Evolutionary conservation across 2,113 vertebrate genomes (phyloP).

Genomic region (Gallinago media): DNA sequence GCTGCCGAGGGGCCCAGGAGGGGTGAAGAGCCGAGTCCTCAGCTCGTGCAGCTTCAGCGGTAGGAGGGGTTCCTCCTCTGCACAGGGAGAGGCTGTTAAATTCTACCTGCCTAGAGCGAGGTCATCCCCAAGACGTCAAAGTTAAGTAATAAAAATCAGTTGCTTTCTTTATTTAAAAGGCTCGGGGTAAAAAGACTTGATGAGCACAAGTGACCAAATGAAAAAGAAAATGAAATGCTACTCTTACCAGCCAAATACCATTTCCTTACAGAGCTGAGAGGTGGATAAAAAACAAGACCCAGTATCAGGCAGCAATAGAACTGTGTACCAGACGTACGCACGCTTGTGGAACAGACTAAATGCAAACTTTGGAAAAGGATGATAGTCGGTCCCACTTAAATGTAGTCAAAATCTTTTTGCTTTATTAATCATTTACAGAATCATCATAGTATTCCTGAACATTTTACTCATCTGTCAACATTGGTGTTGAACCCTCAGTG

Average conservation of each 20-base stretch:
- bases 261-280: neutral
- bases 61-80: constrained; percentile 54
- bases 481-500: neutral
- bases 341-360: neutral
- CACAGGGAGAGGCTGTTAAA: neutral
- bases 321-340: neutral
- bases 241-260: neutral
- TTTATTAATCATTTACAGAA: neutral
- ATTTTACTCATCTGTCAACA: neutral
- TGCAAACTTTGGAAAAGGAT: neutral
- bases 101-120: neutral
- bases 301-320: neutral
- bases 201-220: neutral
- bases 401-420: neutral
- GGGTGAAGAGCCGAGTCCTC: constrained; percentile 51
- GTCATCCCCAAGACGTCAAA: neutral
- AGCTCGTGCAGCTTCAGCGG: neutral
- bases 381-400: neutral
- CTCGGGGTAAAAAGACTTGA: neutral
- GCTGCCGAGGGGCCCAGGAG: constrained; percentile 14
- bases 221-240: neutral
- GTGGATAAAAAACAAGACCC: neutral
- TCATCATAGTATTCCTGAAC: neutral
- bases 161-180: neutral
- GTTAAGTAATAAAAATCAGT: neutral